These are phyloP conservation scores for Endotricha flammealis DNA, from an alignment of 2,888 invertebrate genomes.

Conservation along the genomic window DNA sequence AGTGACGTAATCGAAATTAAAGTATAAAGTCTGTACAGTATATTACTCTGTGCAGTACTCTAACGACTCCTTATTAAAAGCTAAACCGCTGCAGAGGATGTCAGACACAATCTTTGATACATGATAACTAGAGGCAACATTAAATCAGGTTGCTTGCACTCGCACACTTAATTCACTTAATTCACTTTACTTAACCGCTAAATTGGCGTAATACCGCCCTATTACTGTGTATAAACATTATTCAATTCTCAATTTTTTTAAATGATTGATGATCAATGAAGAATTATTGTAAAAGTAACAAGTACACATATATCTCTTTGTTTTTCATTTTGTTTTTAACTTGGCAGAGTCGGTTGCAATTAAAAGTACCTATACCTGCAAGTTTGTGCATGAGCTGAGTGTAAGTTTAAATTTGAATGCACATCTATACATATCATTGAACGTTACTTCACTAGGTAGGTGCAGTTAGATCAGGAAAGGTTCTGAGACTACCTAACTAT, in stretches of 20 bases:
- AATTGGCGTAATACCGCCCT: slow-evolving; percentile 50
- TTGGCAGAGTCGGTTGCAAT: too few species aligned
- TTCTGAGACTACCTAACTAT: too few species aligned
- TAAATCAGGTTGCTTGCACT: slow-evolving; percentile 57
- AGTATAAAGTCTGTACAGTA: slow-evolving; percentile 4
- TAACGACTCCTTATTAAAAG: slow-evolving; percentile 65
- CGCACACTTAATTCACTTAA: slow-evolving; percentile 55
- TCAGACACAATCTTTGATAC: slow-evolving; percentile 57
- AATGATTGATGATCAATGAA: slow-evolving; percentile 26
- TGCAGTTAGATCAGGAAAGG: too few species aligned
- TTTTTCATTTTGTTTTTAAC: too few species aligned
- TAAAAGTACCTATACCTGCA: too few species aligned
- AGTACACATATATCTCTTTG: too few species aligned
- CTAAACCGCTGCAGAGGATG: slow-evolving; percentile 50
- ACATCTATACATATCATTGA: too few species aligned
- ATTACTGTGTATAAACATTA: slow-evolving; percentile 53
- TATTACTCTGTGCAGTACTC: slow-evolving; percentile 43
- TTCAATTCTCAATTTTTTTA: slow-evolving; percentile 31
- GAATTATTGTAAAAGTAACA: not conserved
- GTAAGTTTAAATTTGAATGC: too few species aligned
- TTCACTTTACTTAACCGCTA: slow-evolving; percentile 59
- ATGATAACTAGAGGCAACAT: slow-evolving; percentile 71
- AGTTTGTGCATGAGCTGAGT: too few species aligned
- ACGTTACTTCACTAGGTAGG: too few species aligned
- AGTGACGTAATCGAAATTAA: not conserved